A percentile compares a stretch with the other conserved stretches of the same genome.
phyloP scores from a whole-genome alignment of 2,113 vertebrate genomes.

The Columba janthina region DNA sequence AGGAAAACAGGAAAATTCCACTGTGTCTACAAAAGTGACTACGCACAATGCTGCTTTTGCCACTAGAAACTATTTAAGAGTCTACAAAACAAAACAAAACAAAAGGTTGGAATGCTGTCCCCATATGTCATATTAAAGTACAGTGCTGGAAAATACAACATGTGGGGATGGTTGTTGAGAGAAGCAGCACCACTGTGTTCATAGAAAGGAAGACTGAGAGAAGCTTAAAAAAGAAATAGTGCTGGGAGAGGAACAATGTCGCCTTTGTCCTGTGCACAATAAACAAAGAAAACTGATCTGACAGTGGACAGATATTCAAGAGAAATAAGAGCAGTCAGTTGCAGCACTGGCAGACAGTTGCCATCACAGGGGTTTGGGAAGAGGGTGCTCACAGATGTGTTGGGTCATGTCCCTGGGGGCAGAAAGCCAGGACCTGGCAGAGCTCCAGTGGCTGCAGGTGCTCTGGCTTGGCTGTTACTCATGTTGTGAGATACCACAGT shows the following conservation, averaged over 20 bases:
- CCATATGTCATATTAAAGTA: fast-evolving
- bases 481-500: fast-evolving
- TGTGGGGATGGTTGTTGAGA: not conserved
- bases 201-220: not conserved
- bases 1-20: not conserved
- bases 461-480: not conserved
- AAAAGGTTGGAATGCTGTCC: fast-evolving
- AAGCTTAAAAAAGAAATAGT: not conserved
- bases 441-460: not conserved
- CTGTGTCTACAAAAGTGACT: not conserved
- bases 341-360: not conserved
- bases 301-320: not conserved
- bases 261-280: conserved; percentile 16
- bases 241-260: not conserved
- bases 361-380: not conserved
- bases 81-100: not conserved
- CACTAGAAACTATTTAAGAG: not conserved
- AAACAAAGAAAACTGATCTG: conserved; percentile 10
- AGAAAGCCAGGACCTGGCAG: not conserved
- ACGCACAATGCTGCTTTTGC: fast-evolving
- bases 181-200: not conserved
- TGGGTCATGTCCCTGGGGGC: fast-evolving
- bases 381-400: not conserved
- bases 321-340: not conserved
- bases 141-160: not conserved